Conservation (phyloP, 2,888 invertebrate species). For the Phalera bucephala region DNA sequence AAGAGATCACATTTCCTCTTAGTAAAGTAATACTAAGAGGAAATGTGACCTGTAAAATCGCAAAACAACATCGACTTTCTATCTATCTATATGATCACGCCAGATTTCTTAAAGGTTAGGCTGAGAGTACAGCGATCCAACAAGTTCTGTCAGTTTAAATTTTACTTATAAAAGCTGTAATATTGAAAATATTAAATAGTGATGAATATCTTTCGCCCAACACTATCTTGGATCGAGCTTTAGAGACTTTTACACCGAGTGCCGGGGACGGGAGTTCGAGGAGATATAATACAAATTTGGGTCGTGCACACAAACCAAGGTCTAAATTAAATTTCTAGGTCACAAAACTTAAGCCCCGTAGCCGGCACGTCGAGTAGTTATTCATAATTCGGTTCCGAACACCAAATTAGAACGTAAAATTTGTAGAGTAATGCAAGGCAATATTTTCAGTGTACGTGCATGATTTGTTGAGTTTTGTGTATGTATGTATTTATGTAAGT, state of each 20-base stretch:
- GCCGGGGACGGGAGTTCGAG: slow-evolving; percentile 30
- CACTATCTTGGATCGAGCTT: slow-evolving; percentile 52
- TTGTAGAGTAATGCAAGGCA: slow-evolving; percentile 69
- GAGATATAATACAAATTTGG: no score
- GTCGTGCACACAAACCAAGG: slow-evolving; percentile 26
- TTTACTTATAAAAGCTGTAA: no score
- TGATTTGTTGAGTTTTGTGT: slow-evolving; percentile 66
- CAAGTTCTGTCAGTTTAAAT: no score
- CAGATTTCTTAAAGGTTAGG: no score
- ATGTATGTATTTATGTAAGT: slow-evolving; percentile 34
- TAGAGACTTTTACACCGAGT: slow-evolving; percentile 50
- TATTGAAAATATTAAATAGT: no score
- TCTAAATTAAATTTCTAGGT: slow-evolving; percentile 17
- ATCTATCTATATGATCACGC: no score
- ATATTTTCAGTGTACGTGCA: slow-evolving; percentile 69
- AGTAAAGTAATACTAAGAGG: no score
- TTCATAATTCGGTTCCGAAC: slow-evolving; percentile 66
- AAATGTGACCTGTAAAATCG: no score
- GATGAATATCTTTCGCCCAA: slow-evolving; percentile 1
- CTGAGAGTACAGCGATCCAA: no score
- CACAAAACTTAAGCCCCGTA: slow-evolving; percentile 37
- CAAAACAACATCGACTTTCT: no score
- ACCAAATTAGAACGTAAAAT: slow-evolving; percentile 75
- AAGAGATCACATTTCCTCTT: no score
- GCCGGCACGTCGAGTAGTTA: slow-evolving; percentile 47